These are phyloP conservation scores for Ceratina japonica DNA, from an alignment of 1,140 invertebrate species.

Conservation along the genomic window DNA sequence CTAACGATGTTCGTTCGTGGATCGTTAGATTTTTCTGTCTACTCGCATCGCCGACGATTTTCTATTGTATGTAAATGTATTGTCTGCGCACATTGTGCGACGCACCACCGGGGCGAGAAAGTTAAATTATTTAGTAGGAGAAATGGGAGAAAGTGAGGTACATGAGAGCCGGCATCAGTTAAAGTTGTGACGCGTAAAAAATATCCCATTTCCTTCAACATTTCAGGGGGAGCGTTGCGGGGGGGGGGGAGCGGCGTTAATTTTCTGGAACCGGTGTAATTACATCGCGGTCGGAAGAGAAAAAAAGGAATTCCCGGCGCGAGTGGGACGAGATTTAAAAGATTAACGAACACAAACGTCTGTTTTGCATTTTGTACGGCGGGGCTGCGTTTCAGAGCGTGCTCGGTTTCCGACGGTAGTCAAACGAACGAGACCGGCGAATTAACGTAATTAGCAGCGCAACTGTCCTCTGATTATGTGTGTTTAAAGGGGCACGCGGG, in stretches of 20 bases:
- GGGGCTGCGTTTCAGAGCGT: not conserved
- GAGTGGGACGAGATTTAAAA: constrained; percentile 30
- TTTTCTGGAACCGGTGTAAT: not conserved
- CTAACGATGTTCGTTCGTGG: too few species aligned
- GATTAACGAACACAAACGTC: constrained; percentile 30
- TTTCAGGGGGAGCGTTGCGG: too few species aligned
- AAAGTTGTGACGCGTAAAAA: not conserved
- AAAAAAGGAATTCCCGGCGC: not conserved
- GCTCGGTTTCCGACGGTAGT: not conserved
- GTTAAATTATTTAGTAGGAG: too few species aligned
- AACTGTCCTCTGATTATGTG: constrained; percentile 11
- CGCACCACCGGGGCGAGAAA: too few species aligned
- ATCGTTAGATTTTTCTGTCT: too few species aligned
- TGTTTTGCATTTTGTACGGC: constrained; percentile 28
- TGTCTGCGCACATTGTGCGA: too few species aligned
- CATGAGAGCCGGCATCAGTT: too few species aligned
- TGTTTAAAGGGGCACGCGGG: not conserved
- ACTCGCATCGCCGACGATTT: too few species aligned
- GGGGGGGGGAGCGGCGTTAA: too few species aligned
- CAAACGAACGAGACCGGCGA: constrained; percentile 1
- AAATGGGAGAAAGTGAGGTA: too few species aligned
- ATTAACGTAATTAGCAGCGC: constrained; percentile 31
- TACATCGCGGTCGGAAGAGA: not conserved
- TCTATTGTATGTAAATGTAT: too few species aligned
- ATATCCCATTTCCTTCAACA: not conserved